Conservation (phyloP, 2,797 vertebrate species). For the Bovichtus diacanthus region DNA sequence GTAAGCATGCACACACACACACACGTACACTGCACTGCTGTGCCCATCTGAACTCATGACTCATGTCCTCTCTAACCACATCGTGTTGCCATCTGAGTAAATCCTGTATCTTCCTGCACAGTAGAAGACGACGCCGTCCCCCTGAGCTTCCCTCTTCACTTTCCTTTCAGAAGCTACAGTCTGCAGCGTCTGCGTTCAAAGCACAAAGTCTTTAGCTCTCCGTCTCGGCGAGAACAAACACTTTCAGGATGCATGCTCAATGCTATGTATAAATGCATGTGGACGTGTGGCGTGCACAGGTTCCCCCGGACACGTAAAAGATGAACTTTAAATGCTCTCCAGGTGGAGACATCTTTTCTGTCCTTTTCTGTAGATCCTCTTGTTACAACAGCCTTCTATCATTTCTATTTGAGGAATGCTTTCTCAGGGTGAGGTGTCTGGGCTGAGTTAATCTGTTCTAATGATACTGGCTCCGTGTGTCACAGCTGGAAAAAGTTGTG, state of each 20-base stretch:
- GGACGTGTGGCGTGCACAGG: background rate
- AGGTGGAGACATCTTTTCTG: slow-evolving; percentile 20
- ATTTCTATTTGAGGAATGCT: slow-evolving; percentile 20
- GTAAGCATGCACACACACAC: background rate
- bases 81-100: background rate
- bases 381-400: slow-evolving; percentile 2
- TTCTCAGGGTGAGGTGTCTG: slow-evolving; percentile 6
- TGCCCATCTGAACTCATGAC: background rate
- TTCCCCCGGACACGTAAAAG: slow-evolving; percentile 20
- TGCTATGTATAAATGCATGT: slow-evolving; percentile 15
- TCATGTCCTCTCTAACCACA: background rate
- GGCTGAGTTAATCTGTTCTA: slow-evolving; percentile 18
- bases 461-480: slow-evolving; percentile 12
- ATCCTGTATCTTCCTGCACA: background rate
- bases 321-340: slow-evolving; percentile 32
- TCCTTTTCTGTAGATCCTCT: slow-evolving; percentile 11
- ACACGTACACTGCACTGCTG: background rate
- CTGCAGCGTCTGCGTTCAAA: background rate
- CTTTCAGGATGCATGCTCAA: slow-evolving; percentile 10
- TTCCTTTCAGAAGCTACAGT: slow-evolving; percentile 15
- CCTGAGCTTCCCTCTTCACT: slow-evolving; percentile 2
- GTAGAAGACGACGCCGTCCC: background rate
- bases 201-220: background rate
- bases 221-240: background rate
- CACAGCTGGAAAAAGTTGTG: slow-evolving; percentile 19